Evolutionary conservation across 92 coral and sea anemone species (phyloP).

Genomic region (Porites rus): DNA sequence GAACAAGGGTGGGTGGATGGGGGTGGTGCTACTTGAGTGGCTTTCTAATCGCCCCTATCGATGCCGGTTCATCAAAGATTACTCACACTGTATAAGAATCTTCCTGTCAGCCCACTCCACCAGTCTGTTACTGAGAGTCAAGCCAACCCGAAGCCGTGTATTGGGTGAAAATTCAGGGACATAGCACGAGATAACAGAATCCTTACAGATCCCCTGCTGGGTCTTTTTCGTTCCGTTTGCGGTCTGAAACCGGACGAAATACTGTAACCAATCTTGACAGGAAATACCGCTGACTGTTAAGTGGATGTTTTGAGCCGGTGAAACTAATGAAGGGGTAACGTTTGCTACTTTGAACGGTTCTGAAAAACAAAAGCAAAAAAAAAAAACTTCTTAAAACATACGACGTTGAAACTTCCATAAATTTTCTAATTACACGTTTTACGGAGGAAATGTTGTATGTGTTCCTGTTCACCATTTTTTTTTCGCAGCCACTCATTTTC

Average conservation of each 20-base stretch:
- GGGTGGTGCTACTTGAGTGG: not conserved
- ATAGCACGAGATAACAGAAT: constrained; percentile 63
- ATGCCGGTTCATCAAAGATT: too few species aligned
- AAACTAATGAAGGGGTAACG: constrained; percentile 55
- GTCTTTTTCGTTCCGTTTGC: constrained; percentile 64
- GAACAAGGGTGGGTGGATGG: not conserved
- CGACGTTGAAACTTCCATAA: too few species aligned
- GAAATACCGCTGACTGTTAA: constrained; percentile 63
- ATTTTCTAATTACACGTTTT: too few species aligned
- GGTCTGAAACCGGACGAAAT: constrained; percentile 72
- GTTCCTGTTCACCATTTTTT: too few species aligned
- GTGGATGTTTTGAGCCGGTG: constrained; percentile 49
- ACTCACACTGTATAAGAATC: constrained; percentile 64
- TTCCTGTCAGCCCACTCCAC: constrained; percentile 72
- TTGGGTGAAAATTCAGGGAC: constrained; percentile 70
- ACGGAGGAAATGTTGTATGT: too few species aligned
- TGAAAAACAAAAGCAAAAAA: not conserved
- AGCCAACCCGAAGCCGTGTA: constrained; percentile 72
- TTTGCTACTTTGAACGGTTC: constrained; percentile 70
- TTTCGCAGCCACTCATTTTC: too few species aligned
- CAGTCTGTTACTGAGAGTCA: constrained; percentile 74
- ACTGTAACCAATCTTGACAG: constrained; percentile 72
- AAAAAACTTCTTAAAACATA: not conserved
- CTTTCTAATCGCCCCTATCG: not conserved
- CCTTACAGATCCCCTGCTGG: constrained; percentile 69